A percentile compares a stretch with the other conserved stretches of the same genome.
Evolutionary conservation across 2,888 invertebrate genomes (phyloP).

Genomic region (Cinara cedri): DNA sequence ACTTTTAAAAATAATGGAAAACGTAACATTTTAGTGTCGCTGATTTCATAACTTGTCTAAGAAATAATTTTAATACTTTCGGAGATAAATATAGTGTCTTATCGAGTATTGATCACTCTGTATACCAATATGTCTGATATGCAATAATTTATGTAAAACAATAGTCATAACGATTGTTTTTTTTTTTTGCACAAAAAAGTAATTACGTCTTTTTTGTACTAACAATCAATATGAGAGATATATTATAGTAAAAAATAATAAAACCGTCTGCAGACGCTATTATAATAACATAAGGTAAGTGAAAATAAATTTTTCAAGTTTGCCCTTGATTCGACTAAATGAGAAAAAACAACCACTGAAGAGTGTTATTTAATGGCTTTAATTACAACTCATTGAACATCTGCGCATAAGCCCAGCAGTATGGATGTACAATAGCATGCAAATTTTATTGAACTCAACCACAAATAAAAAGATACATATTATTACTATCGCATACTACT

Average conservation of each 20-base stretch:
- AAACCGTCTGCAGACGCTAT: not conserved
- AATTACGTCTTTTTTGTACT: not conserved
- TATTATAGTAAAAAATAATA: not conserved
- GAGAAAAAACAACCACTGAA: constrained; percentile 55
- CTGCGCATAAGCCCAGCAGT: constrained; percentile 40
- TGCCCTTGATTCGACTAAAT: constrained; percentile 53
- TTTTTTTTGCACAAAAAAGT: not conserved
- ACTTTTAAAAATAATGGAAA: too few relatives aligned
- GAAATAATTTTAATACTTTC: too few relatives aligned
- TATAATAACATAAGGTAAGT: not conserved
- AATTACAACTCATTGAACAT: constrained; percentile 53
- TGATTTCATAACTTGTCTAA: too few relatives aligned
- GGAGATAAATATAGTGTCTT: too few relatives aligned
- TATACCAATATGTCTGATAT: too few relatives aligned
- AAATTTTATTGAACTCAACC: constrained; percentile 54
- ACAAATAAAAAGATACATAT: constrained; percentile 37
- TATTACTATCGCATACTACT: constrained; percentile 23
- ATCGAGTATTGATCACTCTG: too few relatives aligned
- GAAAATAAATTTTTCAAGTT: constrained; percentile 40
- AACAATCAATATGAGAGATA: constrained; percentile 1
- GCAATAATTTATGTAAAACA: too few relatives aligned
- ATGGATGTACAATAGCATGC: constrained; percentile 32
- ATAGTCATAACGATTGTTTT: too few relatives aligned
- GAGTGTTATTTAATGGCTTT: constrained; percentile 48
- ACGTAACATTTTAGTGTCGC: too few relatives aligned